Evolutionary conservation across 1,140 invertebrate species (phyloP).

Genomic region (Heliconius melpomene): DNA sequence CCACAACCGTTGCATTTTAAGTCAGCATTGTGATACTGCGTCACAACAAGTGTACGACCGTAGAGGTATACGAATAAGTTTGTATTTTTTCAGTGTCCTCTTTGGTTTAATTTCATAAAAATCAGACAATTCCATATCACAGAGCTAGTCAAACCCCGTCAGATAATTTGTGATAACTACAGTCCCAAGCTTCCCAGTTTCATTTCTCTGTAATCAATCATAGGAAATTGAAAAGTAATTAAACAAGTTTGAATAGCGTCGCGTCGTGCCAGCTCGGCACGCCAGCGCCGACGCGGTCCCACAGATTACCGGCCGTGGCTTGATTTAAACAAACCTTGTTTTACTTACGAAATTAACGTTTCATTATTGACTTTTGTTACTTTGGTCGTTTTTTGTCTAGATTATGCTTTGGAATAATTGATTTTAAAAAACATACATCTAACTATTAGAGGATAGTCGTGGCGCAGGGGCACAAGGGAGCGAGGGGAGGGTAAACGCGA

Average conservation of each 20-base stretch:
- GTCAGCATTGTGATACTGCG: too few relatives aligned
- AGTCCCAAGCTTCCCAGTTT: neutral
- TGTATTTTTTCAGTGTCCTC: too few relatives aligned
- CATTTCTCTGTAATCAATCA: slow-evolving; percentile 2
- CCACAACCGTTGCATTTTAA: too few relatives aligned
- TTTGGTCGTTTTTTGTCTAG: neutral
- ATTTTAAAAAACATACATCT: neutral
- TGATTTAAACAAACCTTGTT: neutral
- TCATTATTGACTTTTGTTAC: neutral
- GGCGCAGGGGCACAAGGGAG: too few relatives aligned
- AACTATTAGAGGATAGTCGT: neutral
- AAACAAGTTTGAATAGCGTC: slow-evolving; percentile 5
- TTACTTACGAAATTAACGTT: neutral
- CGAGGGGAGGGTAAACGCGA: too few relatives aligned
- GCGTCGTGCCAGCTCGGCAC: neutral
- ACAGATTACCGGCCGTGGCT: neutral
- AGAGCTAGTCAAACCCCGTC: neutral
- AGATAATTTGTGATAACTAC: neutral
- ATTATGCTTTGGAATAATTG: neutral
- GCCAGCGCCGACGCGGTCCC: neutral
- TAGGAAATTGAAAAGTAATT: slow-evolving; percentile 14
- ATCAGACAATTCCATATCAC: too few relatives aligned
- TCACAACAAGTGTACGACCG: too few relatives aligned
- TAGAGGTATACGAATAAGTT: too few relatives aligned
- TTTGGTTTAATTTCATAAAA: too few relatives aligned